A percentile compares a stretch with the other conserved stretches of the same genome.
Conservation (phyloP, 2,888 invertebrate species). For the Luffia ferchaultella region DNA sequence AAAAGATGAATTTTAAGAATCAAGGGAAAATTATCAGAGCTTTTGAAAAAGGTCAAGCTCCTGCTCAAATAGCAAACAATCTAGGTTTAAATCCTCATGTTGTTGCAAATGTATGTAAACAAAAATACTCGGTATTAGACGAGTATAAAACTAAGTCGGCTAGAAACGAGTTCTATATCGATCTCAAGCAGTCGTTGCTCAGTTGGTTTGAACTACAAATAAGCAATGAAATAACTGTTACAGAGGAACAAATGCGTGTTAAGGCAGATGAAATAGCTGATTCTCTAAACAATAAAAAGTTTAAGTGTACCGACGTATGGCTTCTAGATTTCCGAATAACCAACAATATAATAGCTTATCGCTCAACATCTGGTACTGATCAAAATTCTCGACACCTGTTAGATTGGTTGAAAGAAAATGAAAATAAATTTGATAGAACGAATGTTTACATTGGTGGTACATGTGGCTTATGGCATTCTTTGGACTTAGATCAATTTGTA, state of each 20-base stretch:
- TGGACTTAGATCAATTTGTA: conserved; percentile 21
- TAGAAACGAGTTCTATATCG: conserved; percentile 10
- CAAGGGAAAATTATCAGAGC: conserved; percentile 7
- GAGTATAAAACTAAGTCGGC: neutral
- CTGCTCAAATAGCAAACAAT: neutral
- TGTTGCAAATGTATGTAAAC: conserved; percentile 2
- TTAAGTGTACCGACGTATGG: conserved; percentile 24
- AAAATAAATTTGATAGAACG: conserved; percentile 13
- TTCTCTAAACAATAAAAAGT: conserved; percentile 18
- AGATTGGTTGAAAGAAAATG: conserved; percentile 22
- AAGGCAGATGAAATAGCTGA: conserved; percentile 23
- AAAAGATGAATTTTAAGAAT: conserved; percentile 19
- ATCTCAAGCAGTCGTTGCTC: conserved; percentile 23
- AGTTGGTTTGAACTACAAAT: conserved; percentile 24
- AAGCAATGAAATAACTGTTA: conserved; percentile 19
- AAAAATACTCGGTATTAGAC: neutral
- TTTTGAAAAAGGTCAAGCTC: neutral
- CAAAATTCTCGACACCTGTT: conserved; percentile 9
- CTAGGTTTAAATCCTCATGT: neutral
- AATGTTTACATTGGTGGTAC: conserved; percentile 24
- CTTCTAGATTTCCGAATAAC: conserved; percentile 22
- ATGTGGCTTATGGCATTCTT: conserved; percentile 21
- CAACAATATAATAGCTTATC: conserved; percentile 23
- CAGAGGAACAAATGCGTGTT: conserved; percentile 18
- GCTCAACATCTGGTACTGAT: conserved; percentile 12